Evolutionary conservation across 2,797 vertebrate genomes (phyloP), one percentile per base, ranked within the genome.

Genomic region (Limnodromus scolopaceus): DNA sequence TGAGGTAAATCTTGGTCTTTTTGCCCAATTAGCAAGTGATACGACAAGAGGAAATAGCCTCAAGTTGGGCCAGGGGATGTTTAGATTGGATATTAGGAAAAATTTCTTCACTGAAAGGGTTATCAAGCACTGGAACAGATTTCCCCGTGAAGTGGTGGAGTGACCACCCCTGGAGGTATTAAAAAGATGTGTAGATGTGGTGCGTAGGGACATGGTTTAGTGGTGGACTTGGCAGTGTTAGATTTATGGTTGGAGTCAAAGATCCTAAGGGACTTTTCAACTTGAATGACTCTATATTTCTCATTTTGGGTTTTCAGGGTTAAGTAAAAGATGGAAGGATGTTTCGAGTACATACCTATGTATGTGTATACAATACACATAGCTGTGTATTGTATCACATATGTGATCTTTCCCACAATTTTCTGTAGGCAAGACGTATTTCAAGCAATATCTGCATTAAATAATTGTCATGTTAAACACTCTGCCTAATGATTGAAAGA

Each of bases 101-200:
- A 16, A 13, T 16, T n/a, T 66, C 7, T 16, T 43, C 6, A 3
- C n/a, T 0, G 10, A 30, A 61, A 57, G 7, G 2, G 4, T 15
- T 54, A 4, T 28, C 20, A 76, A 45, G 9, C 11, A n/a, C 16
- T 66, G 23, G 36, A 84, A 58, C 7, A 68, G 17, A 13, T 8
- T 77, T 13, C 5, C 11, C 36, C 20, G 15, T 30, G 19, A 61
- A 39, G 11, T 28, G 36, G 17, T 61, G 5, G 34, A 36, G 34
- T 58, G 9, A 38, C 24, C 57, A 39, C 19, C 16, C 5, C 25
- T 28, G 8, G 6, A 78, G 14, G 17, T 34, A 60, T 25, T 65
- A 76, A 20, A 45, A 80, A 61, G 27, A 66, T 3, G 0, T 24
- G 38, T 43, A 83, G 48, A 57, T 0, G 1, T 51, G 20, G 12